phyloP scores from a whole-genome alignment of 2,113 vertebrate genomes.

The Taurulus bubalis region DNA sequence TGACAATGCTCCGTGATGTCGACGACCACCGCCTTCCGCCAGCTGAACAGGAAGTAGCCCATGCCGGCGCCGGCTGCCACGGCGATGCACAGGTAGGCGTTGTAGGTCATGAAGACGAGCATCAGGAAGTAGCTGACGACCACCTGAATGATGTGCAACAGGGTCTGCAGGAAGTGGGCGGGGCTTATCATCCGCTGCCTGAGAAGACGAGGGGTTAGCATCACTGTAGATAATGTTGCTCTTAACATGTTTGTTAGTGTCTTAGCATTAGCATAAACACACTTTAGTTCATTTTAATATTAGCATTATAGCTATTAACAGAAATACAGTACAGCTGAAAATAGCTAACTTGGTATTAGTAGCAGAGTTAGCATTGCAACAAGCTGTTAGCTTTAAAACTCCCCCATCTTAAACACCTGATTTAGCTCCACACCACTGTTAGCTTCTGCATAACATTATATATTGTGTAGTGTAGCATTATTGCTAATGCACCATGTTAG shows the following conservation, averaged over 20 bases:
- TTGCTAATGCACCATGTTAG: background rate
- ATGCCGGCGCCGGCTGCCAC: constrained; percentile 91
- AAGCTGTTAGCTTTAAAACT: background rate
- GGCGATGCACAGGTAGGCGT: constrained; percentile 95
- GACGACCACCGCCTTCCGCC: constrained; percentile 97
- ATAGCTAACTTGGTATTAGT: background rate
- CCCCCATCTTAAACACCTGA: background rate
- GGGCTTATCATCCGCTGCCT: constrained; percentile 97
- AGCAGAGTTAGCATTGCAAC: background rate
- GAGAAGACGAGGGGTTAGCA: background rate
- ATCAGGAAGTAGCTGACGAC: constrained; percentile 98
- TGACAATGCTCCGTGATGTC: constrained; percentile 99
- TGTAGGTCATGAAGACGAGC: constrained; percentile 99
- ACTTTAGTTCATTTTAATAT: background rate
- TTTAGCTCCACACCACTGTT: background rate
- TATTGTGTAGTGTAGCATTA: background rate
- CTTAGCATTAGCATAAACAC: background rate
- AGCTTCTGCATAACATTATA: background rate
- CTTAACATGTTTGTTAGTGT: background rate
- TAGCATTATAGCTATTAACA: background rate
- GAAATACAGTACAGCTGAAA: background rate
- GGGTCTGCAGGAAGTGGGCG: constrained; percentile 92
- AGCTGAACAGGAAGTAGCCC: constrained; percentile 98
- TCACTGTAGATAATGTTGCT: background rate
- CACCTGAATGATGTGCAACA: constrained; percentile 94